Conservation (phyloP, 2,113 vertebrate genomes). For the Ursus arctos region DNA sequence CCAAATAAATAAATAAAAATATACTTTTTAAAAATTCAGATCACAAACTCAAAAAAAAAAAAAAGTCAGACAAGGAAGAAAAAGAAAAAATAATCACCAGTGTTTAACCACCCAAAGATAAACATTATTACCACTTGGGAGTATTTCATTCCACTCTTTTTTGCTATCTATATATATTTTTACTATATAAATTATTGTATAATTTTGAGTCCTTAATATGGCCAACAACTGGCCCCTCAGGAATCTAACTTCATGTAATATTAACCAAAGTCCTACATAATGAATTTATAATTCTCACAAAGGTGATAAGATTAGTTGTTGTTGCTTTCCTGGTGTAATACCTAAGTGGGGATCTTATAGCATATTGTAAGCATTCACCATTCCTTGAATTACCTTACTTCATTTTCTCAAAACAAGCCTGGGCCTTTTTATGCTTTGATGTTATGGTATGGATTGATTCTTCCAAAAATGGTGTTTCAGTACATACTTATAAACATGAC, state of each 20-base stretch:
- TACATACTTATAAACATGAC: not conserved
- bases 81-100: not conserved
- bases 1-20: too few relatives aligned
- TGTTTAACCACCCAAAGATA: not conserved
- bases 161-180: not conserved
- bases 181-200: not conserved
- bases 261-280: conserved; percentile 9
- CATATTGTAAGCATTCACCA: not conserved
- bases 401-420: conserved; percentile 59
- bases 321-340: not conserved
- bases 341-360: not conserved
- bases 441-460: not conserved
- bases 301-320: not conserved
- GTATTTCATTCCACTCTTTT: conserved; percentile 24
- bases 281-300: conserved; percentile 53
- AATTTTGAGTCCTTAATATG: conserved; percentile 31
- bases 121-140: not conserved
- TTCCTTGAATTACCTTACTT: conserved; percentile 39
- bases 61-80: not conserved
- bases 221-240: not conserved
- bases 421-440: not conserved
- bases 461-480: not conserved
- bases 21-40: too few relatives aligned
- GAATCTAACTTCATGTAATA: not conserved
- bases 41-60: too few relatives aligned